Base-by-base conservation (phyloP, 2,888 invertebrate species). In the Drosophila kanekoi region DNA sequence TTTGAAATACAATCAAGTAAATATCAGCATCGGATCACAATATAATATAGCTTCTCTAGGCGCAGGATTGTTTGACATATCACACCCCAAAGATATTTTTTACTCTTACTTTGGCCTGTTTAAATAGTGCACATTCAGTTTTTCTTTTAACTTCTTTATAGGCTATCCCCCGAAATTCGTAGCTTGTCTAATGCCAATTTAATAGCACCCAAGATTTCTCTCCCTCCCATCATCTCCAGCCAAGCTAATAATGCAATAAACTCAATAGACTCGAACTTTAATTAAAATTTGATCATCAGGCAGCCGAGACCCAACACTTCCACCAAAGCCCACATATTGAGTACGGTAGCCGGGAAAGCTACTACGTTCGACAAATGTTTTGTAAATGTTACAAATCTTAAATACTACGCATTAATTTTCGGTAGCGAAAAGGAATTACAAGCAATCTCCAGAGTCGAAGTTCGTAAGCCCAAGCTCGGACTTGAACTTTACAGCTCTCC, bases 341-440 rank as follows among this genome's bases (percentile, higher is more conserved):
- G 68, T 47, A 43, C 86, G 68, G 81, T 83, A 86, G 86, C 86
- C 37, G 58, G 56, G 60, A 74, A 81, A 84, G 69, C 68, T 20
- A 14, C 43, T 10, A 3, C 18, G 20, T 52, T 64, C 58, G 63
- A 60, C 54, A 58, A 62, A 79, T 35, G 71, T 60, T 51, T 65
- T 62, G 49, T 67, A 66, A 72, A 67, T 79, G 62, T 56, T 68
- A 72, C 62, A 86, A 77, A 81, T 84, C 73, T 38, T 43, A 88
- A 83, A 75, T 83, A 78, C 49, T 75, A 83, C 84, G 88, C 88
- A 79, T 83, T 91, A 91, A 91, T 91, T 90, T 91, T 91, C 91
- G 77, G 91, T 90, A 91, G 91, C 91, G 87, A 80, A 82, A 81
- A 82, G 77, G 83, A 89, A 87, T 89, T 86, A 90, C 75, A 77